Conservation (phyloP, 2,113 vertebrate species). For the Danionella cerebrum region DNA sequence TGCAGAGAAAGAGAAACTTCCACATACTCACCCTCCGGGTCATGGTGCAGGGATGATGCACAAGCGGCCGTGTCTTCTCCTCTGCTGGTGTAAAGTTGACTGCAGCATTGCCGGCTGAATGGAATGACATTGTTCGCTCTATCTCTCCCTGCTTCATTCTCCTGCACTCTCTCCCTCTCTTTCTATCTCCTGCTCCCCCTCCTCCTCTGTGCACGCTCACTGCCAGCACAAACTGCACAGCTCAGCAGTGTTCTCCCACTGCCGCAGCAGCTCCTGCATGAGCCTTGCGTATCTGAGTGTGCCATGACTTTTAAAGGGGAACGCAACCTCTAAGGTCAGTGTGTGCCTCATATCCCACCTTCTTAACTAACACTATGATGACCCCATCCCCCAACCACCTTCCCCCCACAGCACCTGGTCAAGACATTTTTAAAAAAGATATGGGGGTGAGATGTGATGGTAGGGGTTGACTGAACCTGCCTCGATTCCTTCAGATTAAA, state of each 20-base stretch:
- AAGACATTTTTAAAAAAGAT: slow-evolving; percentile 26
- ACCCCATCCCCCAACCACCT: slow-evolving; percentile 13
- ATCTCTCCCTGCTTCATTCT: slow-evolving; percentile 20
- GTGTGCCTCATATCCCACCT: slow-evolving; percentile 47
- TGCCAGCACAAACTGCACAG: slow-evolving; percentile 79
- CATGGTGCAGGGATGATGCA: slow-evolving; percentile 27
- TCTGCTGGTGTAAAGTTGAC: slow-evolving; percentile 66
- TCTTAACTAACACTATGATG: slow-evolving; percentile 9
- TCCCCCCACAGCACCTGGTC: slow-evolving; percentile 41
- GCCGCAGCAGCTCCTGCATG: slow-evolving; percentile 81
- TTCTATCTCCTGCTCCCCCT: slow-evolving; percentile 43
- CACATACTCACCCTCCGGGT: slow-evolving; percentile 55
- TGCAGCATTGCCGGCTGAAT: slow-evolving; percentile 75
- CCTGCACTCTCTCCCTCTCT: slow-evolving; percentile 33
- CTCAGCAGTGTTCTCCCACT: slow-evolving; percentile 78
- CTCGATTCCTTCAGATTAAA: slow-evolving; percentile 19
- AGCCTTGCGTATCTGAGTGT: slow-evolving; percentile 76
- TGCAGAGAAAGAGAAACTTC: slow-evolving; percentile 52
- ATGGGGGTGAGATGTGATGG: background rate
- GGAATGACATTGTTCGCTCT: slow-evolving; percentile 79
- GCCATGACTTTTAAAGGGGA: slow-evolving; percentile 82
- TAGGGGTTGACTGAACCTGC: background rate
- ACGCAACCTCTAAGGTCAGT: slow-evolving; percentile 70
- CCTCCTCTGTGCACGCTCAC: slow-evolving; percentile 63
- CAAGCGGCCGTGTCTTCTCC: slow-evolving; percentile 52